A percentile compares a stretch with the other conserved stretches of the same genome.
phyloP scores from a whole-genome alignment of 2,113 vertebrate genomes.

The Burhinus oedicnemus region DNA sequence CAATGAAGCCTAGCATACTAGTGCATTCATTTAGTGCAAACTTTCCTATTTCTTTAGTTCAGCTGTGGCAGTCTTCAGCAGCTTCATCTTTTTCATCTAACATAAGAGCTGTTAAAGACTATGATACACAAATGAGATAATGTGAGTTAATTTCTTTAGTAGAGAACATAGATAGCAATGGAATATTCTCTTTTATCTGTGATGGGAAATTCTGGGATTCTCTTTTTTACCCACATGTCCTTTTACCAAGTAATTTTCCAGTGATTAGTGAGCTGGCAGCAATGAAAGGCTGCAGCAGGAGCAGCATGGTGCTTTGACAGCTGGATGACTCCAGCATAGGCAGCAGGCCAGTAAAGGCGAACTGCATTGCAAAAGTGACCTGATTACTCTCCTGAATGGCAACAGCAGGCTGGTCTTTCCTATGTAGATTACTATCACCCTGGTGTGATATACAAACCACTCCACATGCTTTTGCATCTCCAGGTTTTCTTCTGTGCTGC shows the following conservation, averaged over 20 bases:
- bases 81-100: background rate
- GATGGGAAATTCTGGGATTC: background rate
- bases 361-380: background rate
- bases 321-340: conserved; percentile 1
- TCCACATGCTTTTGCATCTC: background rate
- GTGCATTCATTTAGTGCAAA: background rate
- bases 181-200: conserved; percentile 24
- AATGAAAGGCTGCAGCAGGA: background rate
- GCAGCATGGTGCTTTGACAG: background rate
- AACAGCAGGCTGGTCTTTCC: background rate
- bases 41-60: background rate
- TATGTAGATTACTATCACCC: background rate
- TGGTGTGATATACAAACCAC: background rate
- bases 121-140: background rate
- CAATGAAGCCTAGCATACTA: background rate
- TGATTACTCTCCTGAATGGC: background rate
- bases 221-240: background rate
- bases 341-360: conserved; percentile 14
- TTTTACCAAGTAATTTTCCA: conserved; percentile 45
- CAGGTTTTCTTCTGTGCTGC: background rate
- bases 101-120: background rate
- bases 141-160: background rate
- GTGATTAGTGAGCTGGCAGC: conserved; percentile 14
- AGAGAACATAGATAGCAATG: background rate
- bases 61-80: background rate